Base-by-base conservation (phyloP, 2,888 invertebrate species). In the Conops quadrifasciatus region DNA sequence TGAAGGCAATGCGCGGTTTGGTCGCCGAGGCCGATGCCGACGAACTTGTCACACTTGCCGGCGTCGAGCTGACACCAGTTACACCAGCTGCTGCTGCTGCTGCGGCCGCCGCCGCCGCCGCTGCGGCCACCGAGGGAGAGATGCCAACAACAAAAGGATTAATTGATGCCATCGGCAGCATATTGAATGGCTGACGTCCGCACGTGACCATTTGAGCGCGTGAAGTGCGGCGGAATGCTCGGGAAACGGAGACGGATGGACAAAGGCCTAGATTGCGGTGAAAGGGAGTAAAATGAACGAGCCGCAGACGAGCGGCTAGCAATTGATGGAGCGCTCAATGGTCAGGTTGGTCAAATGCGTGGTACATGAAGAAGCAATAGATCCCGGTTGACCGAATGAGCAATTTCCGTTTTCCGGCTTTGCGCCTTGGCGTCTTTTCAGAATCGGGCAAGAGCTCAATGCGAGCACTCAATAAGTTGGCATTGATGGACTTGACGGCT, bases 1-100 rank as follows among this genome's bases (percentile, higher is more conserved):
- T 95, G 85, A 96, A 96, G 82, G 95, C 96, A 86, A 96, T 93
- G 88, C 95, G 96, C 78, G 96, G 95, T 88, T 94, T 95, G 80
- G 93, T 93, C 68, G 77, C 71, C 9, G n/a, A n/a, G 24, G 76
- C 70, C 21, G 68, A 53, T 43, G 72, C 49, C 13, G 73, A 19
- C 21, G 72, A 75, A 70, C 71, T 73, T 43, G 47, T 70, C 11
- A 43, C 45, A 49, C 43, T 67, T 51, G 43, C 28, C 16, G 36
- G 28, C 30, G 66, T 66, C n/a, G 30, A 30, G 36, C 24, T 64
- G 7, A 64, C 72, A 24, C 74, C 74, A 59, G 75, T 69, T 3
- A 75, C 76, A 65, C 77, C 76, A 16, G 75, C 77, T 28, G 80
- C 74, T 13, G 67, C 73, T 43, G 75, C 75, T 62, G 75, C 71